Evolutionary conservation across 1,140 invertebrate genomes (phyloP).

Genomic region (Aporrectodea caliginosa): DNA sequence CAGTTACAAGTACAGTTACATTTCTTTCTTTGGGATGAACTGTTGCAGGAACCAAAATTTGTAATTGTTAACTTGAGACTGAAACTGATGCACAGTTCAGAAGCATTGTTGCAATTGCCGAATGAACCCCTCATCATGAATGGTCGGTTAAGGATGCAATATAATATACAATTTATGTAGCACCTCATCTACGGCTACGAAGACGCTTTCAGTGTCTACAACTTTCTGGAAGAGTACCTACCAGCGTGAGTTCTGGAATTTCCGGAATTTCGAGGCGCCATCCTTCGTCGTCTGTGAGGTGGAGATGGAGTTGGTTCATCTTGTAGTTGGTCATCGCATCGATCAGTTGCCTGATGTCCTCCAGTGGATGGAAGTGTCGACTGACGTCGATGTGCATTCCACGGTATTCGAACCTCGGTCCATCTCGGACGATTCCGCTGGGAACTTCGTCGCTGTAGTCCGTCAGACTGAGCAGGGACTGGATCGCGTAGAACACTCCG

Average conservation of each 20-base stretch:
- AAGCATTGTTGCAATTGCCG: too few species aligned
- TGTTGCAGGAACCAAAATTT: too few species aligned
- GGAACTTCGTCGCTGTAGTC: constrained; percentile 22
- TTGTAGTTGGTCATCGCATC: constrained; percentile 49
- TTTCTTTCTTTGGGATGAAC: too few species aligned
- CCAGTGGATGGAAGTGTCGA: constrained; percentile 22
- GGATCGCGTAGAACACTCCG: constrained; percentile 44
- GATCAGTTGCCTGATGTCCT: constrained; percentile 39
- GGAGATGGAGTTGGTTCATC: constrained; percentile 50
- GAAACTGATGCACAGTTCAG: too few species aligned
- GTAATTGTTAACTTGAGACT: too few species aligned
- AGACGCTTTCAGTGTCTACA: too few species aligned
- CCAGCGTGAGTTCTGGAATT: constrained; percentile 45
- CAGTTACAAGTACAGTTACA: too few species aligned
- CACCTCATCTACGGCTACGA: too few species aligned
- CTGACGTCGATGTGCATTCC: constrained; percentile 18
- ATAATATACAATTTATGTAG: too few species aligned
- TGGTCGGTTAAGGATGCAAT: too few species aligned
- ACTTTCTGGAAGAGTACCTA: too few species aligned
- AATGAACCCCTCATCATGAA: too few species aligned
- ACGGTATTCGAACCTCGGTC: constrained; percentile 15
- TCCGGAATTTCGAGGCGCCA: constrained; percentile 49
- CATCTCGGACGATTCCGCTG: constrained; percentile 1
- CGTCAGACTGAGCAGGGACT: constrained; percentile 39
- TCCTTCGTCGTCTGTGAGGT: constrained; percentile 52